These are phyloP conservation scores for Sphaerodactylus townsendi DNA, from an alignment of 2,113 vertebrate genomes.

Conservation along the genomic window DNA sequence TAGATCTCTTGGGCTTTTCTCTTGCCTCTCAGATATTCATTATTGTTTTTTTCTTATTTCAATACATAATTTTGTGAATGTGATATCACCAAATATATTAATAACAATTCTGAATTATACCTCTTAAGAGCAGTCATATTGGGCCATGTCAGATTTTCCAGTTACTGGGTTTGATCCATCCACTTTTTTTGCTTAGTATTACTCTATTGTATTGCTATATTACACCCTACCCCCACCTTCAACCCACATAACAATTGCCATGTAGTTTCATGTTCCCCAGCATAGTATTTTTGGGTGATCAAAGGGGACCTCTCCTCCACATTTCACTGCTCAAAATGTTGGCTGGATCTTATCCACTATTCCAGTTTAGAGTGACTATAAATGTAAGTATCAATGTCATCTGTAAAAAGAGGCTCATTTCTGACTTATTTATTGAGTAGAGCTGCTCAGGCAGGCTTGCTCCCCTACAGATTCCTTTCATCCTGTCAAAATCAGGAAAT, in stretches of 20 bases:
- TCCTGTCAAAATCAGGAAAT: neutral
- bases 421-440: neutral
- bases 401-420: neutral
- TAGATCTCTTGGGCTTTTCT: conserved; percentile 11
- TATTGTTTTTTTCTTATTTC: neutral
- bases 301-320: too few relatives aligned
- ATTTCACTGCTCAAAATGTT: too few relatives aligned
- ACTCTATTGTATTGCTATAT: too few relatives aligned
- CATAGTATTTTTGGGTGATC: too few relatives aligned
- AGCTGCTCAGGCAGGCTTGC: neutral
- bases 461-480: neutral
- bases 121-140: neutral
- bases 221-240: too few relatives aligned
- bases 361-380: neutral
- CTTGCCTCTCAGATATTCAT: neutral
- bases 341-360: neutral
- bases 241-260: too few relatives aligned
- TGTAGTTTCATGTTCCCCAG: too few relatives aligned
- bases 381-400: neutral
- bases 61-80: neutral
- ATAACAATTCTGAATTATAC: neutral
- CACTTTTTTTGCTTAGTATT: too few relatives aligned
- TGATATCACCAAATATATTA: neutral
- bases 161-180: neutral
- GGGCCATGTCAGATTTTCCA: neutral